Conservation (phyloP, 2,113 vertebrate genomes). For the Nibea coibor region DNA sequence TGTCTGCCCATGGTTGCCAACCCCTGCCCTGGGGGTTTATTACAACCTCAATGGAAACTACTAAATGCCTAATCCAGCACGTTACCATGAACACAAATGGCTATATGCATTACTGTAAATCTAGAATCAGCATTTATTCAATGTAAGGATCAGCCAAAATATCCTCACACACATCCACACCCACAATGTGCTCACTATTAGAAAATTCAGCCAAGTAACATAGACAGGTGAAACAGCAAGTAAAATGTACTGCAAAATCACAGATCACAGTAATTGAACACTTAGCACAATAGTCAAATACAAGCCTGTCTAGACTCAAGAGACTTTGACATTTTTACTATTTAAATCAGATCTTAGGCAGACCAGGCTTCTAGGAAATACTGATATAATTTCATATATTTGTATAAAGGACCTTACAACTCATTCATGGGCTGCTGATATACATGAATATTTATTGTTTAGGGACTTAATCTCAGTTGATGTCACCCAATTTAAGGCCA, state of each 20-base stretch:
- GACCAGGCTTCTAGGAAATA: background rate
- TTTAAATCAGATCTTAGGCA: background rate
- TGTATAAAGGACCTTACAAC: background rate
- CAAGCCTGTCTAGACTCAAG: background rate
- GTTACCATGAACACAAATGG: background rate
- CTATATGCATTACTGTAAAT: background rate
- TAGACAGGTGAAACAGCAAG: background rate
- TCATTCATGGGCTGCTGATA: background rate
- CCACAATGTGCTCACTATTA: background rate
- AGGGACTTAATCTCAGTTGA: background rate
- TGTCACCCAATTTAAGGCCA: background rate
- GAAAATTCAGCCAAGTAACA: background rate
- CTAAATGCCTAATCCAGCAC: background rate
- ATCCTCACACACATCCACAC: constrained; percentile 1
- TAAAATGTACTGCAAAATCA: background rate
- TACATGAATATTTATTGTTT: background rate
- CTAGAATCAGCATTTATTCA: background rate
- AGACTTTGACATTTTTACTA: background rate
- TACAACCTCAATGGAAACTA: background rate
- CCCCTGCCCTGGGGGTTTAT: background rate
- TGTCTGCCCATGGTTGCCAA: no score
- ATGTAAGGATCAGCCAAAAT: background rate
- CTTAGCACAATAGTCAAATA: background rate
- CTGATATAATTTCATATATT: background rate
- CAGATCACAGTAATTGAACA: background rate